Evolutionary conservation across 2,888 invertebrate genomes (phyloP), one percentile per base, ranked within the genome.

Genomic region (Bruchidius siliquastri): DNA sequence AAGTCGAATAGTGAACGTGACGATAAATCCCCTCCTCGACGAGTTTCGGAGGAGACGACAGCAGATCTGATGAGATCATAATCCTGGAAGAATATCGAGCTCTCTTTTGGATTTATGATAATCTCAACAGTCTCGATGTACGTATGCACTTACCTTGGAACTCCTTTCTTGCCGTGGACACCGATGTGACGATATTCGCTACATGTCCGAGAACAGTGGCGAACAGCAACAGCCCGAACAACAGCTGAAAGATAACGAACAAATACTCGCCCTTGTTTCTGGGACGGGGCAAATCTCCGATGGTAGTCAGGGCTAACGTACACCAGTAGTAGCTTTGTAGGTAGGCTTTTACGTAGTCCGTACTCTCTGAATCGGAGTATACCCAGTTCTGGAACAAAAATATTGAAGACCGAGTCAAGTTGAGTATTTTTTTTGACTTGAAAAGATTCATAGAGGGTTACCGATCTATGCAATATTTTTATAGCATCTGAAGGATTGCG

Each of bases 271-370:
- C 94, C 88, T 96, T 97, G 86, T 96, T 96, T 81, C 95, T 90
- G 77, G 98, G 98, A 85, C 95, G 90, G 72, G 96, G 96, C 84
- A 96, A 88, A 85, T 96, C 96, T 83, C 98, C 98, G 85, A 98
- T 97, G 78, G 97, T 97, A 74, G 98, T 98, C 80, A 99, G 90
- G 82, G 97, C 96, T 86, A 98, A 88, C 81, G 97, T 97, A 87
- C 98, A 98, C 97, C 98, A 98, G 88, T 98, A 98, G 88, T 97
- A 96, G 89, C 98, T 97, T 89, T 97, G 96, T 84, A 99, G 90
- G 89, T 99, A 99, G 86, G 96, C 95, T 89, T 96, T 94, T 87
- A 96, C 93, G 84, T 96, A 95, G 87, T 96, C 96, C 81, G 93
- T 92, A 78, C 93, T 92, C 85, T 95, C 94, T 83, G 93, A 92